Evolutionary conservation across 2,888 invertebrate species (phyloP).

Genomic region (Noctua janthe): DNA sequence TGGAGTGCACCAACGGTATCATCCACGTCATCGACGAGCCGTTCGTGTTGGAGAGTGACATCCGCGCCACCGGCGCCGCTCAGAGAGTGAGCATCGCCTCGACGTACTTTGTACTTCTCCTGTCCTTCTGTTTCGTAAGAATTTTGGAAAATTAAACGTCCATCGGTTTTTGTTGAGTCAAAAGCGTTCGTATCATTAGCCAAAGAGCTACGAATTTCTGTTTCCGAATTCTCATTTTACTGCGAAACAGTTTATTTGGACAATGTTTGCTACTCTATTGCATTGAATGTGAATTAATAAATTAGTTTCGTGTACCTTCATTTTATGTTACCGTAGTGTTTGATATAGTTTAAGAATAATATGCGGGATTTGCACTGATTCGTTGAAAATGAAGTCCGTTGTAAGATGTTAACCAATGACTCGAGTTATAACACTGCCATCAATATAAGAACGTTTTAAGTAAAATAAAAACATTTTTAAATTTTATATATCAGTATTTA

Average conservation of each 20-base stretch:
- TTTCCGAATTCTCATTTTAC: conserved; percentile 24
- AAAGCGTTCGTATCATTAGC: conserved; percentile 61
- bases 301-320: conserved; percentile 47
- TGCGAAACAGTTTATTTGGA: conserved; percentile 24
- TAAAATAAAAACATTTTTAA: conserved; percentile 23
- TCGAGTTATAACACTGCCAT: conserved; percentile 65
- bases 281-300: conserved; percentile 40
- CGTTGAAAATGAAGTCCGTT: conserved; percentile 33
- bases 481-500: conserved; percentile 28
- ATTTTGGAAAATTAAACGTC: conserved; percentile 79
- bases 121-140: conserved; percentile 78
- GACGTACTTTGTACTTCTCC: conserved; percentile 73
- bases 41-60: conserved; percentile 95
- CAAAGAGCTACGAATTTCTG: conserved; percentile 46
- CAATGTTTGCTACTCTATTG: conserved; percentile 34
- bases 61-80: conserved; percentile 92
- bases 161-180: conserved; percentile 66
- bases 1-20: conserved; percentile 98
- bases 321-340: conserved; percentile 56
- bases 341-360: conserved; percentile 49
- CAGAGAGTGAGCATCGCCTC: conserved; percentile 74
- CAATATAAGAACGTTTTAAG: conserved; percentile 55
- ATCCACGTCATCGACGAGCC: conserved; percentile 98
- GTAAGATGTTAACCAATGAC: conserved; percentile 36
- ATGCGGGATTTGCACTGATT: conserved; percentile 44